Evolutionary conservation across 2,888 invertebrate species (phyloP), one percentile per base, ranked within the genome.

Genomic region (Uloborus plumipes): DNA sequence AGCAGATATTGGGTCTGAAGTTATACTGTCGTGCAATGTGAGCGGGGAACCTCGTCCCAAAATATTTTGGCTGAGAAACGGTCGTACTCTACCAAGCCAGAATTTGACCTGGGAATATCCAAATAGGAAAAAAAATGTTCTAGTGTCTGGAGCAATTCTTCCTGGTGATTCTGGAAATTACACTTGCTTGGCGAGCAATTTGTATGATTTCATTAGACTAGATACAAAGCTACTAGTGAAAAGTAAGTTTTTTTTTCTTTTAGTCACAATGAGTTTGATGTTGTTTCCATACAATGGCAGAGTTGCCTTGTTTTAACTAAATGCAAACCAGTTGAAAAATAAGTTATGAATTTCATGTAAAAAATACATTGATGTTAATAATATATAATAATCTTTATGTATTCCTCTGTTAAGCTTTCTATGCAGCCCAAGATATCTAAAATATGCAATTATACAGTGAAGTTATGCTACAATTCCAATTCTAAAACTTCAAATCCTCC

Each of bases 111-210:
- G 76, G 74, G 65, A 73, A 3, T 64, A 73, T 49, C 71, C 77
- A 3, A 61, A 55, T 20, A 39, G 75, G n/a, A 51, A 62, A 22
- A 22, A 55, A 53, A 66, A 64, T 7, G 66, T 50, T 16, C 66
- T 85, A 16, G 20, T 83, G 14, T 84, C 78, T 49, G 22, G 53
- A 22, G 66, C 73, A 31, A 49, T 85, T 13, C 49, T 65, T 26
- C 39, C 65, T 39, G 47, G 53, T 47, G 85, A 85, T 70, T 70
- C 79, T 62, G 85, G 85, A 73, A 84, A 85, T 59, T 85, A 85
- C 58, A 84, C 85, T 14, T 85, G 85, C 49, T 66, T 78, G 16
- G 78, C 70, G 18, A 76, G 69, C 15, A 80, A 76, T 64, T 50
- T 72, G 6, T 77, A 81, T 65, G 77, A 81, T 20, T 61, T 70